Evolutionary conservation across 1,140 invertebrate species (phyloP).

Genomic region (Drosophila navojoa): DNA sequence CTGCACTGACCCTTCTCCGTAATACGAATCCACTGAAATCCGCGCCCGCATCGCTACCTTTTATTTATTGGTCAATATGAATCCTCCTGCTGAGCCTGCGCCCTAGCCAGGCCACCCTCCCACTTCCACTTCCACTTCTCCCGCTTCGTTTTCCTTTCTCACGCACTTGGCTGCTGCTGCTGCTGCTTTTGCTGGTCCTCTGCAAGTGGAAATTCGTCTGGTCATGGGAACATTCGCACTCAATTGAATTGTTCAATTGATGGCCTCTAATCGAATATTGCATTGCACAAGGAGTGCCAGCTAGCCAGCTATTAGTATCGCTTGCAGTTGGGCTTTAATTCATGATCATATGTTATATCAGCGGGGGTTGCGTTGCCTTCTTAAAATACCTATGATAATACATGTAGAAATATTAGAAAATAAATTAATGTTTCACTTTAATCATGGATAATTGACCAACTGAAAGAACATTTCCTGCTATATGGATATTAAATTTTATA

Average conservation of each 20-base stretch:
- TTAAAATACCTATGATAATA: too few relatives aligned
- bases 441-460: too few relatives aligned
- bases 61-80: slow-evolving; percentile 61
- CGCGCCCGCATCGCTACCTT: slow-evolving; percentile 63
- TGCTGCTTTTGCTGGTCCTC: slow-evolving; percentile 10
- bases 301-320: slow-evolving; percentile 3
- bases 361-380: neutral
- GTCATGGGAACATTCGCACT: slow-evolving; percentile 71
- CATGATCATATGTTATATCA: slow-evolving; percentile 9
- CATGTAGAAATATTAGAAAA: too few relatives aligned
- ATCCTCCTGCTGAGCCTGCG: slow-evolving; percentile 27
- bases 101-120: neutral
- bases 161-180: slow-evolving; percentile 34
- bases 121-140: slow-evolving; percentile 4
- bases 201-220: slow-evolving; percentile 72
- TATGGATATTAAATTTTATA: too few relatives aligned
- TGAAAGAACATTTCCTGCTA: too few relatives aligned
- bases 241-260: slow-evolving; percentile 66
- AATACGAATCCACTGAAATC: slow-evolving; percentile 43
- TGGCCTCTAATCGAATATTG: slow-evolving; percentile 49
- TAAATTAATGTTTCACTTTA: too few relatives aligned
- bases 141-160: slow-evolving; percentile 40
- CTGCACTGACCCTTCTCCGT: slow-evolving; percentile 18
- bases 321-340: slow-evolving; percentile 20
- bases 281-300: neutral